These are phyloP conservation scores for Crotalus helleri DNA, from an alignment of 2,113 vertebrate genomes.

Conservation along the genomic window DNA sequence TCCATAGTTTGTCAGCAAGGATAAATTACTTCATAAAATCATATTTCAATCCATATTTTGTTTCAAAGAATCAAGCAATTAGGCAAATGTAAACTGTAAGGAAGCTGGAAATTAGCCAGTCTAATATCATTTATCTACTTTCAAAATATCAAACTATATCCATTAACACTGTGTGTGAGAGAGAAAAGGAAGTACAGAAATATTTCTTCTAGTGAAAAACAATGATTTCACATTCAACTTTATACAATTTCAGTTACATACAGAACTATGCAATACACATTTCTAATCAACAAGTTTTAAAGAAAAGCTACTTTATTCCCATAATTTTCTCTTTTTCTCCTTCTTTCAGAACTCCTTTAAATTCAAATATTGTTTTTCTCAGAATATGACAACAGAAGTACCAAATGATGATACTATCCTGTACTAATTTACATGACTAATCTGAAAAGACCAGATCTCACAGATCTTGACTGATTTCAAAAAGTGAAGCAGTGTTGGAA, in stretches of 20 bases:
- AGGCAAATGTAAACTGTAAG: neutral
- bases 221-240: neutral
- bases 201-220: neutral
- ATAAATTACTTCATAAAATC: neutral
- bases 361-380: conserved; percentile 30
- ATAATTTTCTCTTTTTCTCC: conserved; percentile 28
- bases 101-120: neutral
- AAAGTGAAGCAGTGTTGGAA: neutral
- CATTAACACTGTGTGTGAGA: neutral
- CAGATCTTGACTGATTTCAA: neutral
- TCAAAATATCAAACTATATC: neutral
- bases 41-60: neutral
- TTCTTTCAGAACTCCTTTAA: conserved; percentile 12
- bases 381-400: conserved; percentile 31
- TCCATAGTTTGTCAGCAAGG: neutral
- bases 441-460: neutral
- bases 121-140: neutral
- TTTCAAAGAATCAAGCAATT: neutral
- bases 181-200: neutral
- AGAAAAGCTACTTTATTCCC: neutral
- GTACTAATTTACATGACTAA: conserved; percentile 39
- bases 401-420: conserved; percentile 18
- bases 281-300: neutral
- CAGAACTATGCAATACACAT: conserved; percentile 5
- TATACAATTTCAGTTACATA: conserved; percentile 17